Percentiles rank a stretch among this genome's conserved stretches.
These are phyloP conservation scores for Eupsittula cactorum DNA, from an alignment of 2,113 vertebrate species.

Conservation along the genomic window DNA sequence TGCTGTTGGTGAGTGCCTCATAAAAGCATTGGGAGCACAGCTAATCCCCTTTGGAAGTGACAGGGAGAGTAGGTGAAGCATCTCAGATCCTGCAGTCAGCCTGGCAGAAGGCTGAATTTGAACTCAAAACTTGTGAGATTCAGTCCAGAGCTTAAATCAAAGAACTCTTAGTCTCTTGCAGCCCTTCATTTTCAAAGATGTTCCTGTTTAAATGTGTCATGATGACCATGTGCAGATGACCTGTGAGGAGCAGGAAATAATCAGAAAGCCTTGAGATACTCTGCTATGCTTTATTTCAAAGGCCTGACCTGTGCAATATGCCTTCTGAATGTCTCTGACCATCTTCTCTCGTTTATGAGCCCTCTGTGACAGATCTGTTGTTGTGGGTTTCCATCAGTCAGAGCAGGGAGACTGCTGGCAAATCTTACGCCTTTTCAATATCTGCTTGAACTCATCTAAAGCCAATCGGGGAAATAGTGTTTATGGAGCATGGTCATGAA, in stretches of 20 bases:
- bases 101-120: not conserved
- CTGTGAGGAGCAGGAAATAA: not conserved
- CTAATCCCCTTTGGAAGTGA: not conserved
- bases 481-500: constrained; percentile 64
- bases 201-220: constrained; percentile 18
- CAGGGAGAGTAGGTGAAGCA: not conserved
- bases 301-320: not conserved
- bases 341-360: not conserved
- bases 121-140: not conserved
- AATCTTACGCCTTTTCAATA: not conserved
- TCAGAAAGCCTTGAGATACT: not conserved
- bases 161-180: not conserved
- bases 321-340: not conserved
- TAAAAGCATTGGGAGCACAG: not conserved
- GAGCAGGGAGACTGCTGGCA: constrained; percentile 16
- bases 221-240: not conserved
- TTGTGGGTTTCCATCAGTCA: not conserved
- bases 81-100: not conserved
- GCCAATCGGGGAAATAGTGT: constrained; percentile 47
- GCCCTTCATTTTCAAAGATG: not conserved
- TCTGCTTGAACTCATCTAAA: constrained; percentile 38
- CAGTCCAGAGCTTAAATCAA: not conserved
- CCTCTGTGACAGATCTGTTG: not conserved
- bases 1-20: not conserved
- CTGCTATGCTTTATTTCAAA: not conserved